These are phyloP conservation scores for Channallabes apus DNA, from an alignment of 2,797 vertebrate genomes.

Conservation along the genomic window DNA sequence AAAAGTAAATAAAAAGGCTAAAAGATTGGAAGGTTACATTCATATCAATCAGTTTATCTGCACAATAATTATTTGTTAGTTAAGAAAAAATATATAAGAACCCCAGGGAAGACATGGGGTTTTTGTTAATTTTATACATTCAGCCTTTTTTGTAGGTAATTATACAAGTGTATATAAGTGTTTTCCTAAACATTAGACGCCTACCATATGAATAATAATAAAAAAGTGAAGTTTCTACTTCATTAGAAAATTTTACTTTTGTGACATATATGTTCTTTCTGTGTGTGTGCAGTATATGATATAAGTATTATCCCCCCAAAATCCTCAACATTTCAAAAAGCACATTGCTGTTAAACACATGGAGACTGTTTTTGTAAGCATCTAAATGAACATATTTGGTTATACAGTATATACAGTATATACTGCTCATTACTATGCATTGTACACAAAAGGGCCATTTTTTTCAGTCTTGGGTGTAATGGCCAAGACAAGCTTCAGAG, in stretches of 20 bases:
- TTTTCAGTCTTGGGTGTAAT: not conserved
- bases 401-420: too few species aligned
- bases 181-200: not conserved
- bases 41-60: not conserved
- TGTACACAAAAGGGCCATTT: not conserved
- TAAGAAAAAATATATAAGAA: not conserved
- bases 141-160: not conserved
- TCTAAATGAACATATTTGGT: not conserved
- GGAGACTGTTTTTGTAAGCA: not conserved
- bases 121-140: not conserved
- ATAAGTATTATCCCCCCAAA: not conserved
- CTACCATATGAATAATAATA: not conserved
- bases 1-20: not conserved
- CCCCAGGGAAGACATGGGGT: not conserved
- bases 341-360: not conserved
- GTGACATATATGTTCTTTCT: not conserved
- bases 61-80: not conserved
- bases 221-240: not conserved
- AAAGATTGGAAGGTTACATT: not conserved
- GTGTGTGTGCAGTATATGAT: too few species aligned
- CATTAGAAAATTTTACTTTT: not conserved
- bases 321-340: not conserved
- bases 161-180: not conserved
- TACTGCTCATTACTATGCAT: not conserved
- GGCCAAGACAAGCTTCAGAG: conserved; percentile 9